Conservation (phyloP, 2,888 invertebrate genomes). For the Idaea straminata region DNA sequence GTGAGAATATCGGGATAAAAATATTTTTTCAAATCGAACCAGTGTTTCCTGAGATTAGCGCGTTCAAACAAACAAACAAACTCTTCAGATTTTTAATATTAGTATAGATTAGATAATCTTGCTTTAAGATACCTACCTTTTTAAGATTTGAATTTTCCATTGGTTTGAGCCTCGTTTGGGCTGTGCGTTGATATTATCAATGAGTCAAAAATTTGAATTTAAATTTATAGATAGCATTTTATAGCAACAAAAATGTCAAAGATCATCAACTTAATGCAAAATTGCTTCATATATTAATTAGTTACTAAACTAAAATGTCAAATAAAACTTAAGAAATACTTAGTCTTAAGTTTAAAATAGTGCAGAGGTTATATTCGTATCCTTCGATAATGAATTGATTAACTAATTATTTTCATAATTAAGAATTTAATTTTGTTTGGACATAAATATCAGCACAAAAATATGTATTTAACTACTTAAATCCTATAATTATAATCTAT, state of each 20-base stretch:
- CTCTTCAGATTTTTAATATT: too few relatives aligned
- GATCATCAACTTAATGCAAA: background rate
- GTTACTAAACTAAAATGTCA: background rate
- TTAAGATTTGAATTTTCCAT: too few relatives aligned
- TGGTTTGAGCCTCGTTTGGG: too few relatives aligned
- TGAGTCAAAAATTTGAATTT: background rate
- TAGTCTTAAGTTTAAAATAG: background rate
- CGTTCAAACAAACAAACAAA: too few relatives aligned
- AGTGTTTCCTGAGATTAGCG: too few relatives aligned
- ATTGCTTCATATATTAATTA: background rate
- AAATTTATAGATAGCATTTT: background rate
- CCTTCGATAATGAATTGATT: background rate
- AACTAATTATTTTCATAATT: background rate
- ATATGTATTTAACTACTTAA: background rate
- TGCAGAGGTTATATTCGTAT: background rate
- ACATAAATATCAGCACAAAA: too few relatives aligned
- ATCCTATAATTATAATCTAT: background rate
- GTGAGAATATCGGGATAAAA: too few relatives aligned
- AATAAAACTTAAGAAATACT: background rate
- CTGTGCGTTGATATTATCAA: background rate
- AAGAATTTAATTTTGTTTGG: background rate
- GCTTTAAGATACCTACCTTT: too few relatives aligned
- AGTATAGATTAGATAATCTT: too few relatives aligned
- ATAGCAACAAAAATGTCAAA: background rate
- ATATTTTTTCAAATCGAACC: too few relatives aligned